Base-by-base conservation (phyloP, 35 echinoderm and acorn worm genomes). In the Anneissia japonica region DNA sequence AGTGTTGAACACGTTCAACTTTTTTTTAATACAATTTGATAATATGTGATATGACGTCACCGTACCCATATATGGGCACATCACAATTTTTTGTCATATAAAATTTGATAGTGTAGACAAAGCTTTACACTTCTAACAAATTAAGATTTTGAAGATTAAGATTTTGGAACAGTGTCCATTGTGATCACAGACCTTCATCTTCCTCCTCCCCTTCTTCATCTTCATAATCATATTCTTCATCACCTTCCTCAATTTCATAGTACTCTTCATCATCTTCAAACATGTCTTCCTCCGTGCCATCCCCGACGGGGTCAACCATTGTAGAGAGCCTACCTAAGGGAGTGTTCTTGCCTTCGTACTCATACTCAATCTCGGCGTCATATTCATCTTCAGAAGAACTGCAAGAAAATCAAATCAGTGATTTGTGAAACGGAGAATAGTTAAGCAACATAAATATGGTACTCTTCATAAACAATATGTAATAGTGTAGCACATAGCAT, bases 231-330 rank as follows among this genome's bases (percentile, higher is more conserved):
- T 87, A 79, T 43, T 36, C 85, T 79, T 87, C 85, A 19, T 92
- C 90, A 21, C 75, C 90, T 4, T 87, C 72, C 34, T 85, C 77
- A 38, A 73, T 77, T 31, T 86, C 90, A 30, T 84, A 77, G 13
- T 45, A 86, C 26, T 75, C 56, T 12, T 55, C 90, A 9, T 77
- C 91, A 14, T 88, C 91, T 10, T 87, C 91, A n/a, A 31, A 77
- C 32, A 30, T 6, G 1, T 81, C 35, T 37, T 81, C 79, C 38
- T 40, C 36, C n/a, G 23, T 39, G 38, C 33, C 75, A 77, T 77
- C 75, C 33, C 19, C 14, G 9, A 35, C 26, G 75, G 35, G 35
- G 3, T 10, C 12, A 77, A 35, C 30, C 31, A 33, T 37, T 10
- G 31, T 31, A 77, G 35, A 77, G 12, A 35, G 75, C 0, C 35